Evolutionary conservation across 1,140 invertebrate species (phyloP).

Genomic region (Orchesella cincta): DNA sequence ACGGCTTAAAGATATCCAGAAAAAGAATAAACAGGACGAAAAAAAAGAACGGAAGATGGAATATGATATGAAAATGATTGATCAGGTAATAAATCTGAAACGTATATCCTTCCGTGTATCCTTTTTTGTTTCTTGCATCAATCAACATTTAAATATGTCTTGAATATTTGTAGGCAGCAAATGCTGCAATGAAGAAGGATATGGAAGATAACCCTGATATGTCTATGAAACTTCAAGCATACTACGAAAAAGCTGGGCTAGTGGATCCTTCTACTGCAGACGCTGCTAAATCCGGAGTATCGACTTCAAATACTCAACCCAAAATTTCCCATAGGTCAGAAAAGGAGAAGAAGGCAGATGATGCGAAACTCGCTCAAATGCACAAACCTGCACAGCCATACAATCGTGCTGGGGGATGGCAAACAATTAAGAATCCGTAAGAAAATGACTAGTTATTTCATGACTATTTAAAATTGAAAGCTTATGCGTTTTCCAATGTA

Average conservation of each 20-base stretch:
- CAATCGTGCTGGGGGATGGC: conserved; percentile 38
- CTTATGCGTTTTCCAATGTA: background rate
- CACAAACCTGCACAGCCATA: conserved; percentile 30
- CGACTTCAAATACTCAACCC: conserved; percentile 2
- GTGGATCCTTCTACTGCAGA: conserved; percentile 55
- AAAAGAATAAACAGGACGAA: conserved; percentile 76
- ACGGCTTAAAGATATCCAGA: conserved; percentile 79
- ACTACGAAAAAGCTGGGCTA: conserved; percentile 48
- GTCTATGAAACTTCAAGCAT: conserved; percentile 38
- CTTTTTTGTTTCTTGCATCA: conserved; percentile 23
- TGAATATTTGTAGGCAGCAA: conserved; percentile 39
- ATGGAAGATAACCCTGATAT: conserved; percentile 63
- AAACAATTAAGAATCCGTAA: conserved; percentile 14
- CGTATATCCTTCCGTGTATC: conserved; percentile 10
- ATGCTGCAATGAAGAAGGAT: conserved; percentile 39
- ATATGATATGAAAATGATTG: conserved; percentile 82
- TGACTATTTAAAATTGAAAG: conserved; percentile 5
- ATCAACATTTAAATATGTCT: too few species aligned
- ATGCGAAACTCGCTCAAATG: conserved; percentile 5
- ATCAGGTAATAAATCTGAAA: conserved; percentile 62
- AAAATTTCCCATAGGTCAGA: conserved; percentile 46
- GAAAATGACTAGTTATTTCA: background rate
- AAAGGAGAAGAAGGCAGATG: conserved; percentile 40
- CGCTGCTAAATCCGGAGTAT: background rate
- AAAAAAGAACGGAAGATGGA: conserved; percentile 76